phyloP scores from a whole-genome alignment of 2,797 vertebrate genomes.

The Trachurus trachurus region DNA sequence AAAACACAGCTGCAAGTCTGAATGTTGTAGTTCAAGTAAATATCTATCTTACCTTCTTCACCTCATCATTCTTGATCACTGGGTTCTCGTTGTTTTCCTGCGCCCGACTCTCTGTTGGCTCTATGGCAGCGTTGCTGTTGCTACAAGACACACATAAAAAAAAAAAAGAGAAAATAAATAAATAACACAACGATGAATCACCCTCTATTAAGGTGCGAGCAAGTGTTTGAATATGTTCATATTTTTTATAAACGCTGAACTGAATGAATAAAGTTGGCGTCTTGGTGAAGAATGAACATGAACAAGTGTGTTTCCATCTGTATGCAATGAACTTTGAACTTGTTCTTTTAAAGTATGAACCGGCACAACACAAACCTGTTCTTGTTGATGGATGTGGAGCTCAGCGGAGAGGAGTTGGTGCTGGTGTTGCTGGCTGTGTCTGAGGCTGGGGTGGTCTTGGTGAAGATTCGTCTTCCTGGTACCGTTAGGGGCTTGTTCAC shows the following conservation, averaged over 20 bases:
- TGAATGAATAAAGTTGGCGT: too few relatives aligned
- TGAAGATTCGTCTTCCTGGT: constrained; percentile 93
- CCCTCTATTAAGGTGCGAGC: neutral
- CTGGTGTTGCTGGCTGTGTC: constrained; percentile 91
- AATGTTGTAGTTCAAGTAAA: neutral
- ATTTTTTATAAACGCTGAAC: too few relatives aligned
- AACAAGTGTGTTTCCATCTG: too few relatives aligned
- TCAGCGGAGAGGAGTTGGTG: constrained; percentile 91
- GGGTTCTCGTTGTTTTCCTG: constrained; percentile 99
- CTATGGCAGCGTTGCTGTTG: constrained; percentile 91
- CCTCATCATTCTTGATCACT: constrained; percentile 90
- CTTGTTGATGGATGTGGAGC: constrained; percentile 89
- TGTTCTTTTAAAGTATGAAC: too few relatives aligned
- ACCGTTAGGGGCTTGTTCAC: constrained; percentile 97
- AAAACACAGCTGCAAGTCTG: neutral
- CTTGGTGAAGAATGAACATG: too few relatives aligned
- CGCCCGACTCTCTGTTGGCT: constrained; percentile 90
- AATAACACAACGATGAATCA: neutral
- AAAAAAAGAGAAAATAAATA: too few relatives aligned
- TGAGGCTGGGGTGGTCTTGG: constrained; percentile 87
- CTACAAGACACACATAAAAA: constrained; percentile 55
- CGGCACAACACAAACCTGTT: constrained; percentile 85
- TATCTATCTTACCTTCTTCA: constrained; percentile 79
- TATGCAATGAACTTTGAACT: too few relatives aligned
- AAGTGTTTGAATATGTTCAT: too few relatives aligned